phyloP scores from a whole-genome alignment of 1,140 invertebrate genomes.

The Bombus affinis region DNA sequence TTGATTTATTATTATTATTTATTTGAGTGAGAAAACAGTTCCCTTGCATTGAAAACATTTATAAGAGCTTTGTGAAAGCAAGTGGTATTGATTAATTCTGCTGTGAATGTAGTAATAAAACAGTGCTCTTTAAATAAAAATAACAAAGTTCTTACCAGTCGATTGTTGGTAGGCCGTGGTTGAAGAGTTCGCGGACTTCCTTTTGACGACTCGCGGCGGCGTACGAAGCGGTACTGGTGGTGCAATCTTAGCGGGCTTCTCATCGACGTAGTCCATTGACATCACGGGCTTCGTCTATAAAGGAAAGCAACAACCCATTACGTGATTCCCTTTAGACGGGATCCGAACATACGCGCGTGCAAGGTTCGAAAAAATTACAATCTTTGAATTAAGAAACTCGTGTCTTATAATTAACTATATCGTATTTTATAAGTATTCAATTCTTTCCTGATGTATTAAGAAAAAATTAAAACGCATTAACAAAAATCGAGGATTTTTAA shows the following conservation, averaged over 20 bases:
- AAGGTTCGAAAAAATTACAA: background rate
- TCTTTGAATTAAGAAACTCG: background rate
- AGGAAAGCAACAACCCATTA: background rate
- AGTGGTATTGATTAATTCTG: background rate
- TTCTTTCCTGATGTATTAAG: background rate
- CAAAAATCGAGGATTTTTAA: too few relatives aligned
- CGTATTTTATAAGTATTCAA: background rate
- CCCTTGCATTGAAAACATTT: background rate
- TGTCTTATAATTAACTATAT: background rate
- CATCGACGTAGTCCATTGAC: conserved; percentile 62
- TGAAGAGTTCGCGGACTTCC: conserved; percentile 46
- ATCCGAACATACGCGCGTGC: background rate
- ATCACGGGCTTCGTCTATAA: conserved; percentile 37
- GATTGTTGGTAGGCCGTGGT: background rate
- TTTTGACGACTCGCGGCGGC: conserved; percentile 56
- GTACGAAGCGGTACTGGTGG: conserved; percentile 35
- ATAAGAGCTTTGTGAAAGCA: background rate
- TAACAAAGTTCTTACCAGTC: background rate
- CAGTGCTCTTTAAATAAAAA: background rate
- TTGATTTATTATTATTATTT: background rate
- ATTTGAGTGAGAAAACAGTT: background rate
- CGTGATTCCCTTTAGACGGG: too few relatives aligned
- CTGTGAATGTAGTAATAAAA: background rate
- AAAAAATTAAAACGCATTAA: too few relatives aligned
- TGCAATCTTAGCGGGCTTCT: conserved; percentile 48